phyloP scores from a whole-genome alignment of 2,888 invertebrate genomes.

The Orthosia gothica region DNA sequence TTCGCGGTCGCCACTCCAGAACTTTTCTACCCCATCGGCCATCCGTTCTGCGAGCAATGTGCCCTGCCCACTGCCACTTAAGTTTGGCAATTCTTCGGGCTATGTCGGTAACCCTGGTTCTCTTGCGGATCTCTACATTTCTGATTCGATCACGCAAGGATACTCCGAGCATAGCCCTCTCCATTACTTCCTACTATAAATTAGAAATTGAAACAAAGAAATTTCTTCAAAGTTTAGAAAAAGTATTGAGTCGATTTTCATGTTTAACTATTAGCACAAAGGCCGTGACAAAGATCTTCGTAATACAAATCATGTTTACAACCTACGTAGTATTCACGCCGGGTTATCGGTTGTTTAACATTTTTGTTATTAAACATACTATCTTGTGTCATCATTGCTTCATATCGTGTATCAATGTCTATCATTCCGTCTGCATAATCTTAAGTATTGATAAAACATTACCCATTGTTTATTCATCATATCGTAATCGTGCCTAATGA shows the following conservation, averaged over 20 bases:
- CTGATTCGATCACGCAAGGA: too few relatives aligned
- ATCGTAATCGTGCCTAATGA: too few relatives aligned
- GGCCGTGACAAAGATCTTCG: neutral
- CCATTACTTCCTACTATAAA: neutral
- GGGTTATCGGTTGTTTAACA: constrained; percentile 14
- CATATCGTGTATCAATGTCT: neutral
- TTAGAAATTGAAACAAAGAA: neutral
- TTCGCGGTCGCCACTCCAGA: too few relatives aligned
- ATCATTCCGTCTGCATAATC: constrained; percentile 9
- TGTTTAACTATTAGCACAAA: too few relatives aligned
- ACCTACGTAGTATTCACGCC: neutral
- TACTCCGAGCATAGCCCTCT: too few relatives aligned
- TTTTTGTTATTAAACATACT: constrained; percentile 1
- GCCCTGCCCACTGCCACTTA: too few relatives aligned
- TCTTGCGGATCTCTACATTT: too few relatives aligned
- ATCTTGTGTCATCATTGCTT: neutral
- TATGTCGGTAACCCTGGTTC: too few relatives aligned
- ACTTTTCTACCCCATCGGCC: too few relatives aligned
- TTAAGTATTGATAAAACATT: constrained; percentile 6
- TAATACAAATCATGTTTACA: neutral
- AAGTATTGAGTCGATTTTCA: neutral
- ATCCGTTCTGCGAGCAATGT: too few relatives aligned
- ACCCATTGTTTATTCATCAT: neutral
- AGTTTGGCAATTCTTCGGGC: too few relatives aligned
- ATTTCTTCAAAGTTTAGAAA: neutral